Evolutionary conservation across 1,140 invertebrate species (phyloP), one percentile per base, ranked within the genome.

Genomic region (Camponotus pennsylvanicus): DNA sequence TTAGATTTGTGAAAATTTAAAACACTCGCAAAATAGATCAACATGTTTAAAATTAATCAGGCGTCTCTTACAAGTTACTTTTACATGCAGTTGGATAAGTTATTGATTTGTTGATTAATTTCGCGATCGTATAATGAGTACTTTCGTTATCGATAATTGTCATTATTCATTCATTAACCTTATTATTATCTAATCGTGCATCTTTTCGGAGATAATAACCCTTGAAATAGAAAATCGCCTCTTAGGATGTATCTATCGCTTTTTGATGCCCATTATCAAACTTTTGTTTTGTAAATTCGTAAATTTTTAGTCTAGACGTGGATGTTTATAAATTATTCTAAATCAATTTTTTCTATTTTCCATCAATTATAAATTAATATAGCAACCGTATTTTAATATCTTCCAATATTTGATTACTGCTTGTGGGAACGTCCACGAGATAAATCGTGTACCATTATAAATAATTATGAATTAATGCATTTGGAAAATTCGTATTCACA

Each of bases 41-140:
- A 13, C n/a, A 18, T 55, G 4, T 1, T 73, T 21, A 49, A n/a
- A 3, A 13, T 11, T 55, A 55, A 55, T 55, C 13, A 11, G 32
- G 13, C 11, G 32, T 52, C 9, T 57, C 27, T 27, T 13, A 32
- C 9, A 61, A 61, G 4, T 61, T 6, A 21, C 8, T 59, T 61
- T 61, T 61, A 61, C 13, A 61, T 13, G 18, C 63, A 6, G 15
- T 34, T 15, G 18, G 2, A 4, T n/a, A 6, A n/a, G 7, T 77
- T 71, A 71, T 8, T 49, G n/a, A 21, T 57, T 40, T 59, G 8
- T 75, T 21, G 34, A 75, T 64, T 52, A 69, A 79, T 79, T 40
- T 21, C 13, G 15, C 21, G 32, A 77, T 52, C 42, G 64, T 37
- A 9, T 13, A 34, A 63, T 63, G 27, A 55, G 27, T 9, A 27